Conservation (phyloP, 1,140 invertebrate genomes). For the Ctenoplectra terminalis region DNA sequence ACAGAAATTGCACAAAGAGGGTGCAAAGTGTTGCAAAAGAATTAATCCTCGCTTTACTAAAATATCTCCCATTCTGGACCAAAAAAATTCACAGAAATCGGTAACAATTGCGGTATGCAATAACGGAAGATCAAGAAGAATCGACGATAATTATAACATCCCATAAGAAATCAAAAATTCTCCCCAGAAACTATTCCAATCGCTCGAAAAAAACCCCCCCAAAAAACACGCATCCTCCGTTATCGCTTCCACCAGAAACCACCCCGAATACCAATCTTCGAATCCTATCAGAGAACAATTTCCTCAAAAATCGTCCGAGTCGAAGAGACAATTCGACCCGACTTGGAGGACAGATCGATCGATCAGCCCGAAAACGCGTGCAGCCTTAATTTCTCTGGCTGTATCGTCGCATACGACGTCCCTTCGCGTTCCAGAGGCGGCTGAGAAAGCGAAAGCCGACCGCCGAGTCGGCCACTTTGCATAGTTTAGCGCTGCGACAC, state of each 20-base stretch:
- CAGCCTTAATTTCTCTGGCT: conserved; percentile 41
- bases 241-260: not conserved
- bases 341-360: conserved; percentile 34
- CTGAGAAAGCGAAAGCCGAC: conserved; percentile 58
- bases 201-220: not conserved
- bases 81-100: too few species aligned
- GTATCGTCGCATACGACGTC: conserved; percentile 27
- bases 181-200: not conserved
- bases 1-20: too few species aligned
- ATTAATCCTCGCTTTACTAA: too few species aligned
- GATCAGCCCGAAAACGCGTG: conserved; percentile 38
- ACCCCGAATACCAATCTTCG: too few species aligned
- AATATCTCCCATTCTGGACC: too few species aligned
- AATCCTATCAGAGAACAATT: not conserved
- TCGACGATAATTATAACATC: too few species aligned
- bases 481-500: conserved; percentile 80
- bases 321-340: not conserved
- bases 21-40: too few species aligned
- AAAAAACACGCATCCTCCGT: too few species aligned
- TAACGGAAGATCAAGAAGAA: too few species aligned
- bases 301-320: not conserved
- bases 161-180: too few species aligned
- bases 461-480: conserved; percentile 70
- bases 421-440: conserved; percentile 21
- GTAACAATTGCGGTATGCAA: too few species aligned